Conservation (phyloP, 2,797 vertebrate species). For the Manis crassicaudata region DNA sequence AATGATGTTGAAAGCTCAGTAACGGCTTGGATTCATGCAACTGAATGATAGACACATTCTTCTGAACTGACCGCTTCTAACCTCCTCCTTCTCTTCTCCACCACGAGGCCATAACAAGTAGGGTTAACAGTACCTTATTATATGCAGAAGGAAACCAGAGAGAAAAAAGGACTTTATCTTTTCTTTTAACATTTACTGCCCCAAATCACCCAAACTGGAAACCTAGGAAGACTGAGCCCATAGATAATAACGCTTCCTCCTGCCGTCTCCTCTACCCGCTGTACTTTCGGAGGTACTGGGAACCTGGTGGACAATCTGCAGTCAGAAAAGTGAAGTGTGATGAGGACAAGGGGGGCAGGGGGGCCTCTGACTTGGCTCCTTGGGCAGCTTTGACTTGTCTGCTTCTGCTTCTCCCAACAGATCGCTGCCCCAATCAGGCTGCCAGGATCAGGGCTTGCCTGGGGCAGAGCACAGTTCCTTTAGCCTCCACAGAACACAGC, state of each 20-base stretch:
- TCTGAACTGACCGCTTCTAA: not conserved
- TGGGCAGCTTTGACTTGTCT: too few species aligned
- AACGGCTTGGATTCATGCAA: not conserved
- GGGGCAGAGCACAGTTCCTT: not conserved
- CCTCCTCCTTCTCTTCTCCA: not conserved
- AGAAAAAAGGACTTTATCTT: not conserved
- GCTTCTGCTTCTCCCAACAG: not conserved
- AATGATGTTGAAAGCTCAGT: not conserved
- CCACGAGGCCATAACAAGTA: not conserved
- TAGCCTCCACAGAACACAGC: not conserved
- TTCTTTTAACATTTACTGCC: not conserved
- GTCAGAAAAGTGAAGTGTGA: not conserved
- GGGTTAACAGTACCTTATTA: not conserved
- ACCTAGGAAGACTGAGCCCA: rapidly evolving
- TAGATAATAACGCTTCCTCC: not conserved
- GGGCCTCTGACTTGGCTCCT: not conserved
- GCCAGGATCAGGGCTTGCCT: not conserved
- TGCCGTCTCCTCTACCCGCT: not conserved
- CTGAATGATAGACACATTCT: not conserved
- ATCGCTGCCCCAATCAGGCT: not conserved
- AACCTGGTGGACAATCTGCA: not conserved
- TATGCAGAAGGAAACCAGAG: not conserved
- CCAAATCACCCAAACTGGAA: not conserved
- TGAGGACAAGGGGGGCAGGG: rapidly evolving
- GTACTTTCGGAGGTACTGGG: not conserved